phyloP scores from a whole-genome alignment of 2,797 vertebrate genomes.

The Scolopax rusticola region DNA sequence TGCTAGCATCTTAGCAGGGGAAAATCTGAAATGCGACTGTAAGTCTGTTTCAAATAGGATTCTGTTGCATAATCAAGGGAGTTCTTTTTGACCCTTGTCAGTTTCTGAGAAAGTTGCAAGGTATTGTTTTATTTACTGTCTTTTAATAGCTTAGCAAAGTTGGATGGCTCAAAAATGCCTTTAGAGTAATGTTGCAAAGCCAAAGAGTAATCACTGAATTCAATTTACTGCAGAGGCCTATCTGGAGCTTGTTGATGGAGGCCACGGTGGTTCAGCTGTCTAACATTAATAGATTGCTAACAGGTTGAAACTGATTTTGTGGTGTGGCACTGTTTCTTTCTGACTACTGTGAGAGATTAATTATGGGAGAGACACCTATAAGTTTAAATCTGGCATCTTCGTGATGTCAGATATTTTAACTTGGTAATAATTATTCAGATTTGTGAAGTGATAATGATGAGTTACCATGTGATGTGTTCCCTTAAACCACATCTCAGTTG shows the following conservation, averaged over 20 bases:
- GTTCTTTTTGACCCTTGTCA: neutral
- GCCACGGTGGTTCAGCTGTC: neutral
- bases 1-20: neutral
- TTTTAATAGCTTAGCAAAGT: neutral
- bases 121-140: neutral
- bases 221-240: neutral
- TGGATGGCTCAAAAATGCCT: neutral
- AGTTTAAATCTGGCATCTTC: neutral
- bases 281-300: neutral
- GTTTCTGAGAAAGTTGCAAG: neutral
- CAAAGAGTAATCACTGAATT: neutral
- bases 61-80: neutral
- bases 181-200: neutral
- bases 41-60: neutral
- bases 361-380: neutral
- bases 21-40: neutral
- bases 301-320: neutral
- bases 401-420: neutral
- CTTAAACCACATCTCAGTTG: neutral
- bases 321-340: neutral
- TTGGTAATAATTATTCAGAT: neutral
- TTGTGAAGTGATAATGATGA: neutral
- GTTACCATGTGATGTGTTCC: neutral
- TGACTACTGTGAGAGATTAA: neutral
- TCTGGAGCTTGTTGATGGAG: neutral